Percentiles rank a stretch among this genome's conserved stretches.
phyloP scores from a whole-genome alignment of 2,888 invertebrate genomes.

The Caenorhabditis sulstoni region DNA sequence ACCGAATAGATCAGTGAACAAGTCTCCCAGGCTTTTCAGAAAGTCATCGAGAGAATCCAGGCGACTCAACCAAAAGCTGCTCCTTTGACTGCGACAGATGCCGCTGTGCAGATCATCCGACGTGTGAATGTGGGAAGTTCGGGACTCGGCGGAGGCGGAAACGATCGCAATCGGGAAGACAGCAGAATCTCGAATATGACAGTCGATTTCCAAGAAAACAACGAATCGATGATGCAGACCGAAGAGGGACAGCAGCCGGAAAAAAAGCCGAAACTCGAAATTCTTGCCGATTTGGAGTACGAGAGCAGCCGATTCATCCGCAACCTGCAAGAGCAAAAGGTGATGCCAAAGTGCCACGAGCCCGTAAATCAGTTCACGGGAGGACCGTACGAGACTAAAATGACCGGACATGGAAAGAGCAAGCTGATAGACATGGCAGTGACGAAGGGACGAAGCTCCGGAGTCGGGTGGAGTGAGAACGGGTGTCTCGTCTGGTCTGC shows the following conservation, averaged over 20 bases:
- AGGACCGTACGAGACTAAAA: conserved; percentile 29
- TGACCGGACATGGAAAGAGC: conserved; percentile 50
- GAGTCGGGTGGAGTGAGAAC: conserved; percentile 65
- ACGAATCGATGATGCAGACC: neutral
- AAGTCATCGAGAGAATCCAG: neutral
- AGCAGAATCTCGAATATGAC: conserved; percentile 3
- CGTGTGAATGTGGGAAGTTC: neutral
- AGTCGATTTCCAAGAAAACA: conserved; percentile 11
- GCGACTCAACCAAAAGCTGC: no score
- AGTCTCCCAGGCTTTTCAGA: conserved; percentile 9
- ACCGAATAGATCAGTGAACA: neutral
- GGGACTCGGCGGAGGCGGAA: conserved; percentile 36
- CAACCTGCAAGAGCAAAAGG: conserved; percentile 41
- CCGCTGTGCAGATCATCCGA: conserved; percentile 4
- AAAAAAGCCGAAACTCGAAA: conserved; percentile 66
- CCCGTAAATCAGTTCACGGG: conserved; percentile 50
- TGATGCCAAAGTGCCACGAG: conserved; percentile 47
- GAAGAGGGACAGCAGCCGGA: conserved; percentile 59
- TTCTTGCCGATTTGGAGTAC: conserved; percentile 52
- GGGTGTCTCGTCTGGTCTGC: conserved; percentile 44
- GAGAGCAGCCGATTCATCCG: conserved; percentile 46
- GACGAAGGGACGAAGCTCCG: conserved; percentile 44
- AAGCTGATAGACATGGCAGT: conserved; percentile 56
- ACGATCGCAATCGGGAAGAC: conserved; percentile 10
- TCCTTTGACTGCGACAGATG: no score